Conservation (phyloP, 2,888 invertebrate species). For the Petrolisthes cinctipes region DNA sequence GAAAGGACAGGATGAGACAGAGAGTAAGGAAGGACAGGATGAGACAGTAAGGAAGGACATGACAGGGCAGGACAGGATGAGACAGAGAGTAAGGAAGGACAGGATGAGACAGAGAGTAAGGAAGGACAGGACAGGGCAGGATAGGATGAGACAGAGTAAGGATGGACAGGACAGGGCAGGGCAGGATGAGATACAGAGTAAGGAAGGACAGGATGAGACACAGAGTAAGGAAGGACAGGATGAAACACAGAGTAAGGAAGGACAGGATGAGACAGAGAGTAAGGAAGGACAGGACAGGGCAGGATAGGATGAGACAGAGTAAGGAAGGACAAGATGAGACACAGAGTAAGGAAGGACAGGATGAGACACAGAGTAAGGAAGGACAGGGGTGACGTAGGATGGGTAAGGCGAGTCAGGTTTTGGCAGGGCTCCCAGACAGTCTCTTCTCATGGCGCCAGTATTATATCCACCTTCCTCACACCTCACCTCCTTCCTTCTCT, state of each 20-base stretch:
- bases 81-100: background rate
- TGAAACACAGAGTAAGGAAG: too few relatives aligned
- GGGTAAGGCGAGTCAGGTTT: background rate
- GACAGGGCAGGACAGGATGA: background rate
- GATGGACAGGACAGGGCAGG: too few relatives aligned
- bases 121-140: too few relatives aligned
- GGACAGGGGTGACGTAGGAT: background rate
- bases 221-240: too few relatives aligned
- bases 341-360: background rate
- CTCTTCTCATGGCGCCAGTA: background rate
- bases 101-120: too few relatives aligned
- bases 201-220: background rate
- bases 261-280: too few relatives aligned
- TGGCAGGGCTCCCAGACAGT: background rate
- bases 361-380: background rate
- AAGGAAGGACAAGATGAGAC: too few relatives aligned
- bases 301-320: too few relatives aligned
- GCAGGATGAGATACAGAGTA: too few relatives aligned
- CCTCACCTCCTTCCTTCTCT: background rate
- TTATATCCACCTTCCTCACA: background rate
- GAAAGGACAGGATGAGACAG: background rate
- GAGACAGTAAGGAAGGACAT: background rate
- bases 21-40: slow-evolving; percentile 41
- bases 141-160: too few relatives aligned
- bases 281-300: too few relatives aligned